Evolutionary conservation across 2,113 vertebrate species (phyloP).

Genomic region (Emydura subglobosa): DNA sequence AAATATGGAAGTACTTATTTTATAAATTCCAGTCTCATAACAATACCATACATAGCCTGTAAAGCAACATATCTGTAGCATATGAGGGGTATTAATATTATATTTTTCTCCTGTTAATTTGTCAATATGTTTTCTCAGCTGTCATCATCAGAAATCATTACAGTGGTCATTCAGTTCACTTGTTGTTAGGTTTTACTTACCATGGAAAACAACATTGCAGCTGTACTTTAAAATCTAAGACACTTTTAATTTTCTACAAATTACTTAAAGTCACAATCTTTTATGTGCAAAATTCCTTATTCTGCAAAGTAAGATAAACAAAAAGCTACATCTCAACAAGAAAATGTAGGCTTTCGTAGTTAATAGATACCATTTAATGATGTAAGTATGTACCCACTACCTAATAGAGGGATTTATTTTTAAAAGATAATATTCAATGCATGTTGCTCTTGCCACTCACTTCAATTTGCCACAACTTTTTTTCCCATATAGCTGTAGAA

Average conservation of each 20-base stretch:
- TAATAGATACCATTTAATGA: neutral
- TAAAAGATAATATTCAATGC: neutral
- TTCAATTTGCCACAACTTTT: conserved; percentile 34
- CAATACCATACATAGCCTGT: conserved; percentile 47
- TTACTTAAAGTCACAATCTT: neutral
- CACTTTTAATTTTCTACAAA: neutral
- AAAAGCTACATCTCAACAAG: neutral
- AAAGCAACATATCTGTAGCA: neutral
- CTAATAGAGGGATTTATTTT: neutral
- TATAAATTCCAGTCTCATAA: conserved; percentile 63
- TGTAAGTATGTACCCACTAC: neutral
- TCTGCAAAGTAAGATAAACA: conserved; percentile 19
- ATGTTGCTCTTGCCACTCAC: neutral
- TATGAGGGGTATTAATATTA: neutral
- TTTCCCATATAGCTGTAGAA: conserved; percentile 5
- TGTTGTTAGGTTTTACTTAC: conserved; percentile 26
- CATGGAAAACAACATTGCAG: neutral
- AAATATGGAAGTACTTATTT: conserved; percentile 72
- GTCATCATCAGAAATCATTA: conserved; percentile 4
- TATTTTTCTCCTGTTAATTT: conserved; percentile 38
- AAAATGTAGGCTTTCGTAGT: neutral
- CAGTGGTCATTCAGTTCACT: conserved; percentile 9
- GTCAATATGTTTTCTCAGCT: neutral
- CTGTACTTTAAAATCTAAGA: conserved; percentile 29
- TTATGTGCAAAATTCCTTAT: conserved; percentile 12